Base-by-base conservation (phyloP, 2,113 vertebrate genomes). In the Myocastor coypus region DNA sequence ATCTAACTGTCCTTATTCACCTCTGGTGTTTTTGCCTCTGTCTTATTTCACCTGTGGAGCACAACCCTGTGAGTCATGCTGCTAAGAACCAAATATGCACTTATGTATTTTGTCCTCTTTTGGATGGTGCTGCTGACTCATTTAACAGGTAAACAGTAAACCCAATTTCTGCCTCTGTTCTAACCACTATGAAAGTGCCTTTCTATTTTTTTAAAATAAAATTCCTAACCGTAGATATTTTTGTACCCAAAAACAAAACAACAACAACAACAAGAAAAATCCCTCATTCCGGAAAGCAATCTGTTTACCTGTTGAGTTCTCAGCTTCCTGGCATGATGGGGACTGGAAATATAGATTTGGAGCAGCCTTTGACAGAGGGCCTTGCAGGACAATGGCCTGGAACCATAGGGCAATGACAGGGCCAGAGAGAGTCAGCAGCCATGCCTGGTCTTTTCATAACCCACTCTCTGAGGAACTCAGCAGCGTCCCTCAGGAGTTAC, bases 121-220 rank as follows among this genome's bases (percentile, higher is more conserved):
- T 42, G 46, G 10, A 69, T n/a, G 5, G 80, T 8, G 80, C 71
- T 59, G 20, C 40, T 87, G 34, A 11, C 64, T 14, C n/a, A 37
- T 9, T 37, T 91, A 22, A 55, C 17, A 61, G 59, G 34, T 13
- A 81, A 94, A 84, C 8, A 88, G 50, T 84, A 77, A 40, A 3
- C 46, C 5, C 19, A 24, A 24, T n/a, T 24, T 34, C 40, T 14
- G 63, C 85, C n/a, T 22, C 40, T 50, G 14, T 84, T n/a, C 52
- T 66, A 89, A 63, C 2, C 30, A 42, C 87, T 63, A 68, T 59
- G 4, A 5, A 61, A 80, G 12, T 12, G 4, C 11, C 84, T 90
- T 94, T 32, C 13, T 61, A 37, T 73, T 40, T 93, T 87, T 87
- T 94, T 83, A 55, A 55, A 80, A 83, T 85, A 26, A 46, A 37